Evolutionary conservation across 2,113 vertebrate genomes (phyloP), one percentile per base, ranked within the genome.

Genomic region (Hemiscyllium ocellatum): DNA sequence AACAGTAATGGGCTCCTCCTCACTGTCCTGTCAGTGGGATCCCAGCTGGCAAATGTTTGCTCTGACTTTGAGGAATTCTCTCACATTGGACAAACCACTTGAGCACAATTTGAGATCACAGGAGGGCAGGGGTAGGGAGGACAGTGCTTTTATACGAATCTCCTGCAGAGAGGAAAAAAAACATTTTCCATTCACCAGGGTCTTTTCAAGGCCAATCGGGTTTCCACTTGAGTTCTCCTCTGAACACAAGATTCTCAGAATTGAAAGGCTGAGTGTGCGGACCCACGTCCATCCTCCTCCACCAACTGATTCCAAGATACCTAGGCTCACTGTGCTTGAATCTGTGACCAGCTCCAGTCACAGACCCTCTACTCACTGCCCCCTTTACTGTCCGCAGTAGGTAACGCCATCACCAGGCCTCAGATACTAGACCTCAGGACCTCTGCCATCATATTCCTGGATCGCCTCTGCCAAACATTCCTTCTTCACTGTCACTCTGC

Each of bases 1-100:
- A 66, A 93, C 65, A 65, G 61, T 93, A 66, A 93, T 93, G 89
- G 89, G 33, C 61, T 66, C 89, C 89, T 93, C 56, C 89, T 66
- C 61, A 37, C 56, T n/a, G 61, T 2, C 37, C 89, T 68, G 89
- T 93, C 87, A 66, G 56, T 68, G 33, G 37, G 61, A 66, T 7
- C 37, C 89, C 89, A 93, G 89, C 89, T 93, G 89, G 89, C 29
- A 66, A 93, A 66, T 19, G 89, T 93, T 68, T 66, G 33, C n/a
- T 20, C 89, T 8, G 61, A 66, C 33, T 65, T n/a, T 19, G 61
- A 93, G 89, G 33, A 93, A 93, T 93, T 66, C 89, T 93, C 61
- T 93, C 33, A 93, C 89, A 66, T 37, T 20, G 19, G 89, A 93
- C 89, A 93, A 65, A 93, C 33, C n/a, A 65, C 61, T 66, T 66